phyloP scores from a whole-genome alignment of 2,888 invertebrate genomes.

The Lymantria dispar region DNA sequence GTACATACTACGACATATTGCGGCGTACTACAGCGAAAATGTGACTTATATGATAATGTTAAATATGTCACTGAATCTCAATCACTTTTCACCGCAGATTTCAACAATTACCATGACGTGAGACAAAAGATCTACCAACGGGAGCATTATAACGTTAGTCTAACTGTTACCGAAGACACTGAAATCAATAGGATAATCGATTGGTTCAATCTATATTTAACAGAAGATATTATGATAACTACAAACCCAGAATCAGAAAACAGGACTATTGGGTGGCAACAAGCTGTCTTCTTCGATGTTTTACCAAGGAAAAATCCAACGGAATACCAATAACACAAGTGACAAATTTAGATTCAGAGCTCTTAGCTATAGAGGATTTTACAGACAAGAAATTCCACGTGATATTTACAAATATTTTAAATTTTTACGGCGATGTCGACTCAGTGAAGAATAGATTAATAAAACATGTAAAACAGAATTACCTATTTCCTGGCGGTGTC shows the following conservation, averaged over 20 bases:
- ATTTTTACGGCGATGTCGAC: constrained; percentile 19
- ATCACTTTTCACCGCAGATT: constrained; percentile 21
- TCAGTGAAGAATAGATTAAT: constrained; percentile 1
- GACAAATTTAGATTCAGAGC: constrained; percentile 11
- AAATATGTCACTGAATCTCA: constrained; percentile 22
- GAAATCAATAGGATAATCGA: constrained; percentile 63
- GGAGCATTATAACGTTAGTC: constrained; percentile 5
- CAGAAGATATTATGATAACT: constrained; percentile 77
- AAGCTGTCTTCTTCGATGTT: constrained; percentile 25
- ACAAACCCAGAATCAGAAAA: constrained; percentile 70
- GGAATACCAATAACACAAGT: constrained; percentile 15
- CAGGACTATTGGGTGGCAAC: constrained; percentile 58
- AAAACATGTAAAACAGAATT: constrained; percentile 4
- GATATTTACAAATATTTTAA: constrained; percentile 16
- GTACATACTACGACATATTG: constrained; percentile 13
- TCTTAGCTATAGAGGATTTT: constrained; percentile 7
- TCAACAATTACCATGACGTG: constrained; percentile 19
- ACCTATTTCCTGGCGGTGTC: constrained; percentile 14
- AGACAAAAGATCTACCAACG: constrained; percentile 9
- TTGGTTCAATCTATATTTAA: constrained; percentile 86
- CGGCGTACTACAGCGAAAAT: constrained; percentile 19
- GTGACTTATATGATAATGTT: constrained; percentile 16
- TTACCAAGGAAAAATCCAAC: constrained; percentile 12
- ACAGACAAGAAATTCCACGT: constrained; percentile 17
- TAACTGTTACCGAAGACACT: constrained; percentile 10